phyloP scores from a whole-genome alignment of 2,113 vertebrate genomes.

The Gorsachius goisagi region DNA sequence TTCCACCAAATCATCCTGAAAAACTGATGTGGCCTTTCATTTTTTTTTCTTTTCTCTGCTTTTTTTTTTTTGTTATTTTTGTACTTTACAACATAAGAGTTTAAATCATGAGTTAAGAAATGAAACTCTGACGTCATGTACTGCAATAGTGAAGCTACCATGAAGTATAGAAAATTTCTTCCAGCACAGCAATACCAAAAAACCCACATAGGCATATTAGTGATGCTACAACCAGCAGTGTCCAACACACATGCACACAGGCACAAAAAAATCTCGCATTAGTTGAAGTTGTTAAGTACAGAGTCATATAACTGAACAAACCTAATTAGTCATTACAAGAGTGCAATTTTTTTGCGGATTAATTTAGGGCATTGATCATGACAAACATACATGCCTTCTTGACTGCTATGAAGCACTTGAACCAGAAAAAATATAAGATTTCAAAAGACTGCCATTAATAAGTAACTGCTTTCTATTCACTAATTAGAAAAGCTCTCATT shows the following conservation, averaged over 20 bases:
- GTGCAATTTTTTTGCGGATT: background rate
- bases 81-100: background rate
- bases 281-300: background rate
- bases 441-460: background rate
- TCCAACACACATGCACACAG: fast-evolving
- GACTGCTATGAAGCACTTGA: background rate
- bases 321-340: background rate
- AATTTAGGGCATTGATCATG: background rate
- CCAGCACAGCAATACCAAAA: background rate
- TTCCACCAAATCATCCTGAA: background rate
- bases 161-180: background rate
- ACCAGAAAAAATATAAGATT: background rate
- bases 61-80: background rate
- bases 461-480: background rate
- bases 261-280: fast-evolving
- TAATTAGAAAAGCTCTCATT: background rate
- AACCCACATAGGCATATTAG: background rate
- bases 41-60: background rate
- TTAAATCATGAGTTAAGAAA: background rate
- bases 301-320: background rate
- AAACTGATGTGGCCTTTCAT: background rate
- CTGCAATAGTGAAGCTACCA: background rate
- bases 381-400: background rate
- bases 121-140: background rate
- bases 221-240: background rate